phyloP scores from a whole-genome alignment of 2,888 invertebrate genomes.

The Cetonia aurata region DNA sequence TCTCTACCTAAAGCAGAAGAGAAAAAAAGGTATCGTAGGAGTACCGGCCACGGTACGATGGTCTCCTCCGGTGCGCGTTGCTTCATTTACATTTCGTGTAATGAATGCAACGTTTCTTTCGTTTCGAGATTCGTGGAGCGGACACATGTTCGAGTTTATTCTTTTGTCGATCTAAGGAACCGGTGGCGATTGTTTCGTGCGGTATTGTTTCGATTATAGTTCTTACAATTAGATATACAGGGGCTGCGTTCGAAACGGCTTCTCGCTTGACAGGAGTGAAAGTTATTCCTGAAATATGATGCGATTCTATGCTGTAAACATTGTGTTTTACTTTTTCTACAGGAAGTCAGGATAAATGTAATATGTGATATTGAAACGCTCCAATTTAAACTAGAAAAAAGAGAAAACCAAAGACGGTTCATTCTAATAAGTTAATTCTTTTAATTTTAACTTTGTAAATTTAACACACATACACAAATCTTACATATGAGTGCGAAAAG shows the following conservation, averaged over 20 bases:
- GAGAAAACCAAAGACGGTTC: too few relatives aligned
- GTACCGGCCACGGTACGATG: slow-evolving; percentile 11
- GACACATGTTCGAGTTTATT: neutral
- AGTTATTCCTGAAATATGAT: slow-evolving; percentile 19
- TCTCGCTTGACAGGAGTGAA: slow-evolving; percentile 13
- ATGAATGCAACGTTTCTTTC: slow-evolving; percentile 4
- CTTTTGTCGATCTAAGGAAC: neutral
- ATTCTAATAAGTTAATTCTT: too few relatives aligned
- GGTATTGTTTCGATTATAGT: slow-evolving; percentile 20
- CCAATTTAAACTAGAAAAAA: too few relatives aligned
- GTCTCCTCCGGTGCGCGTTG: neutral
- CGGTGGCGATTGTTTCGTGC: slow-evolving; percentile 3
- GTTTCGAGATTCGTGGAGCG: slow-evolving; percentile 2
- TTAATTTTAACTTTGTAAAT: too few relatives aligned
- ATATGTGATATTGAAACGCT: too few relatives aligned
- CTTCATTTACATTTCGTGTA: slow-evolving; percentile 36
- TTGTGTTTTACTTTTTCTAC: too few relatives aligned
- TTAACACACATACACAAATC: too few relatives aligned
- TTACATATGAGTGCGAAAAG: too few relatives aligned
- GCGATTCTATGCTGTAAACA: too few relatives aligned
- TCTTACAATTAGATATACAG: neutral
- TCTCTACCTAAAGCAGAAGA: too few relatives aligned
- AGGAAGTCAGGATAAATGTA: too few relatives aligned
- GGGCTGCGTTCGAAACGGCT: slow-evolving; percentile 3
- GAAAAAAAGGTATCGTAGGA: slow-evolving; percentile 14